Base-by-base conservation (phyloP, 2,888 invertebrate genomes). In the Amphipyra tragopoginis region DNA sequence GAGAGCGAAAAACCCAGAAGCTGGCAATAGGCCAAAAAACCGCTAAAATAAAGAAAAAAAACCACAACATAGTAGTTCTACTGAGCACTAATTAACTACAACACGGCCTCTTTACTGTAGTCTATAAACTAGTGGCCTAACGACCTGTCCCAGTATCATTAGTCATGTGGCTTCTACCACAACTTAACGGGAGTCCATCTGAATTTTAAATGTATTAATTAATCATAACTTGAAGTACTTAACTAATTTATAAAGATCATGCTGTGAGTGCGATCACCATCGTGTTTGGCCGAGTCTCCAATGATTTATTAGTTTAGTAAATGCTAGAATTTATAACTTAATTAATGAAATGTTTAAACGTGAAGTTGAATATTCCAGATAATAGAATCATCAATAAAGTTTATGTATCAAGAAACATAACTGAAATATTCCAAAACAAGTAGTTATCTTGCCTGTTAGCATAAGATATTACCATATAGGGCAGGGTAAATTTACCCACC, bases 111-210 rank as follows among this genome's bases (percentile, higher is more conserved):
- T n/a, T 40, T 40, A 14, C 7, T 40, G 2, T 2, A 13, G 5
- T 8, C 29, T 33, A n/a, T 26, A n/a, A 29, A 48, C 34, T 50
- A 26, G 33, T 15, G 40, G 10, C 40, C 40, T 50, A 11, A 42
- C 51, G 51, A 33, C 40, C 42, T 29, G n/a, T 29, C 11, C 42
- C 33, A 14, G 34, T 13, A 15, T 42, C 51, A 51, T 51, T 15
- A 40, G 21, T 50, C 49, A 50, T 39, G 38, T 50, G n/a, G 38
- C 33, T 13, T 33, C 14, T 33, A 29, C 8, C 21, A 21, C 21
- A 21, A 21, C 21, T 21, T 38, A 29, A 33, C 40, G 5, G n/a
- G n/a, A 51, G 33, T 10, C 40, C 40, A 29, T 42, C 51, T 11
- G 8, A 38, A 50, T 39, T 50, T 38, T 39, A 39, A 26, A 50